A percentile compares a stretch with the other conserved stretches of the same genome.
Evolutionary conservation across 2,113 vertebrate species (phyloP).

Genomic region (Malaclemys terrapin): DNA sequence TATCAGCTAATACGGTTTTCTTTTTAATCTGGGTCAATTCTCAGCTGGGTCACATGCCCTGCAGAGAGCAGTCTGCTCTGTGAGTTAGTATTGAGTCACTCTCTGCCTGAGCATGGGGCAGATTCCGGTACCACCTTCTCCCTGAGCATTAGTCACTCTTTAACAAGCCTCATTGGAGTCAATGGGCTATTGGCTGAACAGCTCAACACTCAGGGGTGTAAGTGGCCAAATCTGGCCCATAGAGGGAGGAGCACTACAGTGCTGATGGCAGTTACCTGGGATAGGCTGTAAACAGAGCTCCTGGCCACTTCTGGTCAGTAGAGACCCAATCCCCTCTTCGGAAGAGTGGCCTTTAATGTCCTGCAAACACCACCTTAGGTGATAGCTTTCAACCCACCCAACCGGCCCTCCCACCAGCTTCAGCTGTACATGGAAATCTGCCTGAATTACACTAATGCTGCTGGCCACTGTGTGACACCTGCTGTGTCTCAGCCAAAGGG

Average conservation of each 20-base stretch:
- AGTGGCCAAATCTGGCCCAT: not conserved
- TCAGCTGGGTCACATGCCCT: not conserved
- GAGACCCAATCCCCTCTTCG: not conserved
- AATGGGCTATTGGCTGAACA: not conserved
- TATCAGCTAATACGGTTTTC: too few species aligned
- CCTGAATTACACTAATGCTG: not conserved
- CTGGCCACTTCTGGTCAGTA: not conserved
- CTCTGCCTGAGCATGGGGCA: not conserved
- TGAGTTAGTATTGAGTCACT: not conserved
- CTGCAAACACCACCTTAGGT: fast-evolving
- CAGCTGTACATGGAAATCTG: not conserved
- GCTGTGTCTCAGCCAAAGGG: not conserved
- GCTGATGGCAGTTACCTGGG: fast-evolving
- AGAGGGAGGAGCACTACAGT: not conserved
- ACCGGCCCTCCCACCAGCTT: too few species aligned
- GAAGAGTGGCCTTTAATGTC: not conserved
- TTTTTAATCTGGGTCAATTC: not conserved
- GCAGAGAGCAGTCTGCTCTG: not conserved
- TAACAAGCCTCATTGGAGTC: not conserved
- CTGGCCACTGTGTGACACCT: not conserved
- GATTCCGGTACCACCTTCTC: not conserved
- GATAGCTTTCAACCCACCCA: not conserved
- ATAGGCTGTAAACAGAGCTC: not conserved
- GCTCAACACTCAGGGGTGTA: not conserved
- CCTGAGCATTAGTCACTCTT: not conserved